These are phyloP conservation scores for Elegia similella DNA, from an alignment of 2,888 invertebrate genomes.

Conservation along the genomic window DNA sequence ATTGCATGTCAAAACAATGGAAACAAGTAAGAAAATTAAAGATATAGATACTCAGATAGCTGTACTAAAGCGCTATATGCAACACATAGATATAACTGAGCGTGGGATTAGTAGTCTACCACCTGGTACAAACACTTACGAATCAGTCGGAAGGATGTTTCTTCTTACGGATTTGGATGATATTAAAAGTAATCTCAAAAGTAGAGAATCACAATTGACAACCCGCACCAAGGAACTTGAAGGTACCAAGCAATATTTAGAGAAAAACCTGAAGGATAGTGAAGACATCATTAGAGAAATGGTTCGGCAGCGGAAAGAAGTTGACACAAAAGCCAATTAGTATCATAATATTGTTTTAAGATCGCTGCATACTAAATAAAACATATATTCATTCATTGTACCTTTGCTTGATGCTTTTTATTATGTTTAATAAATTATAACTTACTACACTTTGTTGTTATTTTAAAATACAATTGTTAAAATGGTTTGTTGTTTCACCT, in stretches of 20 bases:
- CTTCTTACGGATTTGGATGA: conserved; percentile 85
- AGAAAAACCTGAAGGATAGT: conserved; percentile 90
- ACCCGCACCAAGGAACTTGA: conserved; percentile 87
- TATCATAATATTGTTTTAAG: not conserved
- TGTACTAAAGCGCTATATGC: conserved; percentile 84
- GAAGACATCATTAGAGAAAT: conserved; percentile 93
- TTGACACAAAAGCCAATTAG: conserved; percentile 42
- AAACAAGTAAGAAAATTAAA: conserved; percentile 90
- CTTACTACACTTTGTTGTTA: too few species aligned
- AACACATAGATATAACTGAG: conserved; percentile 87
- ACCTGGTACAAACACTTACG: conserved; percentile 86
- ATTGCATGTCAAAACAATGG: conserved; percentile 90
- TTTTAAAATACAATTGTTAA: too few species aligned
- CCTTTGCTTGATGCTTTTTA: not conserved
- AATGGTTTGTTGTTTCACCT: too few species aligned
- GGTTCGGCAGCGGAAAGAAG: conserved; percentile 85
- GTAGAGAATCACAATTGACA: conserved; percentile 78
- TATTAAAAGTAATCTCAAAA: conserved; percentile 84
- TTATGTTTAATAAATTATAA: not conserved
- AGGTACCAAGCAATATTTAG: conserved; percentile 89
- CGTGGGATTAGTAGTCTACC: conserved; percentile 83
- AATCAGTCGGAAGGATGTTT: conserved; percentile 93
- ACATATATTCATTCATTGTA: not conserved
- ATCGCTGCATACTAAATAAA: not conserved
- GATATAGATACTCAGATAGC: conserved; percentile 90